Percentiles rank a stretch among this genome's conserved stretches.
Evolutionary conservation across 2,113 vertebrate genomes (phyloP).

Genomic region (Chamaetylas fuelleborni): DNA sequence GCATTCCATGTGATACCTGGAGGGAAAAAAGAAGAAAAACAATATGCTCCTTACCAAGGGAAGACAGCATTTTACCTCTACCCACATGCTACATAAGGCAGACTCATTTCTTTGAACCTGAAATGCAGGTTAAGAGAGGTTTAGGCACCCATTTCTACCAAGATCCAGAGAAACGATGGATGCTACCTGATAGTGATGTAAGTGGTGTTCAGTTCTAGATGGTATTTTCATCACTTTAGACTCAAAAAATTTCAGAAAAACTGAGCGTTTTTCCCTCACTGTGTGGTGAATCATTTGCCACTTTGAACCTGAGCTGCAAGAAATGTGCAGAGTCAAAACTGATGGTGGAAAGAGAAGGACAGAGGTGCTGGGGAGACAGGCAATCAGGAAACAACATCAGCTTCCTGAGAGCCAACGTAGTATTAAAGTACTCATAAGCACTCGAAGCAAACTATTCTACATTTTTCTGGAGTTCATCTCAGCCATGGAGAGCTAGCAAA

Average conservation of each 20-base stretch:
- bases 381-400: background rate
- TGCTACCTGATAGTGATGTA: background rate
- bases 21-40: background rate
- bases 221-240: background rate
- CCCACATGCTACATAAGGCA: background rate
- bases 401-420: background rate
- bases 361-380: background rate
- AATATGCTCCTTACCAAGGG: background rate
- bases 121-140: background rate
- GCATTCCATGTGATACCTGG: slow-evolving; percentile 97
- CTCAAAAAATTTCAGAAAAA: background rate
- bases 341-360: background rate
- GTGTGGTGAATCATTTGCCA: background rate
- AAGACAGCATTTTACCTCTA: background rate
- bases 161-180: fast-evolving
- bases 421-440: background rate
- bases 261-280: fast-evolving
- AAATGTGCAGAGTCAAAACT: background rate
- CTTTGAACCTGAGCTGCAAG: background rate
- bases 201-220: background rate
- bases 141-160: background rate
- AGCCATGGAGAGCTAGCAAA: background rate
- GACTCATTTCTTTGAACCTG: background rate
- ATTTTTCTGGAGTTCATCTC: background rate
- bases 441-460: background rate